Evolutionary conservation across 2,888 invertebrate genomes (phyloP).

Genomic region (Entomobrya multifasciata): DNA sequence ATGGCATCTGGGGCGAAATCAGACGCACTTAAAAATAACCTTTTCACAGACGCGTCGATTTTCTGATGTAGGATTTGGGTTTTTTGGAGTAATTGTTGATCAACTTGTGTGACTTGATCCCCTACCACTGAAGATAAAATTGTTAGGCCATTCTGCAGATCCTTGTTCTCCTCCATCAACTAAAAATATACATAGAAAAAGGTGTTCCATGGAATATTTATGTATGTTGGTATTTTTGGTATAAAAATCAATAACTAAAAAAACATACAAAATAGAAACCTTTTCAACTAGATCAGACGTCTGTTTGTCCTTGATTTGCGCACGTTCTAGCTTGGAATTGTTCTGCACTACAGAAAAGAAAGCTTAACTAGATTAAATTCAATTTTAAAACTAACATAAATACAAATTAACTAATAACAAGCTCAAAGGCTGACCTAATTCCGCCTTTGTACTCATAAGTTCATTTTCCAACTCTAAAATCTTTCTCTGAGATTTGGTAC

Average conservation of each 20-base stretch:
- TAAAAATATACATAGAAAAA: not conserved
- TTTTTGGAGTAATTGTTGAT: slow-evolving; percentile 29
- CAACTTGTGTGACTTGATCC: slow-evolving; percentile 14
- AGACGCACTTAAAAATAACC: slow-evolving; percentile 41
- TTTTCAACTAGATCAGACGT: slow-evolving; percentile 52
- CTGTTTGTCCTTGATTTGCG: slow-evolving; percentile 9
- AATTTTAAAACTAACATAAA: not conserved
- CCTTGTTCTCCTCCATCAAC: slow-evolving; percentile 59
- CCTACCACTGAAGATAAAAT: slow-evolving; percentile 20
- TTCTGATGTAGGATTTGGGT: not conserved
- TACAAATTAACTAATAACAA: not conserved
- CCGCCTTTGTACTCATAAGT: slow-evolving; percentile 54
- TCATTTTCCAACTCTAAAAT: slow-evolving; percentile 63
- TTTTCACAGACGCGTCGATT: slow-evolving; percentile 45
- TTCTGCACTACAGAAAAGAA: slow-evolving; percentile 63
- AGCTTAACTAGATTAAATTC: not conserved
- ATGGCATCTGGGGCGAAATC: slow-evolving; percentile 6
- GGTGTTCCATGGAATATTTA: not conserved
- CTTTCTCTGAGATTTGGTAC: not conserved
- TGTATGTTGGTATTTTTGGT: not conserved
- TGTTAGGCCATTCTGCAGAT: slow-evolving; percentile 51
- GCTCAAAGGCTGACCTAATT: slow-evolving; percentile 44
- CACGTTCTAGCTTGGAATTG: slow-evolving; percentile 53
- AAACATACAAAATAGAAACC: slow-evolving; percentile 26
- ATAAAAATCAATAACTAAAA: not conserved